Conservation (phyloP, 2,797 vertebrate genomes). For the Kryptopterus vitreolus region DNA sequence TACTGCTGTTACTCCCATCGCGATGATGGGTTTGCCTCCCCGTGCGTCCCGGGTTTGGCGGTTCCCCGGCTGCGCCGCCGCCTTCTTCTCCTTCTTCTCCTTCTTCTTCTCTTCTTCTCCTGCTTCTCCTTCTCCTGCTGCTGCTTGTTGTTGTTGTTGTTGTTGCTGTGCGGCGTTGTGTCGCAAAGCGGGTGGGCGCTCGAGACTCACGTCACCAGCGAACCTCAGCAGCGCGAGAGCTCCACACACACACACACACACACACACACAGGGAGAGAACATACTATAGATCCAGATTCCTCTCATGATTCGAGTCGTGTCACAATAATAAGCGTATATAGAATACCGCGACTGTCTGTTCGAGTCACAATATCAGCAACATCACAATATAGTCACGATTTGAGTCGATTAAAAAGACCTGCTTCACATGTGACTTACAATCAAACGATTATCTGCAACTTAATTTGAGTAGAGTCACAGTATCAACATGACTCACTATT, state of each 20-base stretch:
- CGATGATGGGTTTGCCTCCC: conserved; percentile 62
- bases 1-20: conserved; percentile 69
- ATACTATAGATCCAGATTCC: no score
- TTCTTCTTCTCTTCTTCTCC: no score
- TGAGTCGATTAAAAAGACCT: neutral
- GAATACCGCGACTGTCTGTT: neutral
- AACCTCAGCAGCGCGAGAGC: conserved; percentile 27
- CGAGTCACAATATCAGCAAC: neutral
- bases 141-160: no score
- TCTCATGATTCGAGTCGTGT: neutral
- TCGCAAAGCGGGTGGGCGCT: conserved; percentile 60
- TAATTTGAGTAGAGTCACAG: neutral
- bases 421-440: neutral
- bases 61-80: conserved; percentile 43
- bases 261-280: no score
- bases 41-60: conserved; percentile 59
- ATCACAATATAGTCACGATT: neutral
- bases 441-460: neutral
- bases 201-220: conserved; percentile 52
- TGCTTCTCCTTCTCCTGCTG: no score
- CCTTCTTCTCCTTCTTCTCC: no score
- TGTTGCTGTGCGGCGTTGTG: conserved; percentile 55
- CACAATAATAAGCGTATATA: neutral
- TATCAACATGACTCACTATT: no score
- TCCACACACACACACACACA: neutral